These are phyloP conservation scores for Coptotermes formosanus DNA, from an alignment of 1,140 invertebrate genomes.

Conservation along the genomic window DNA sequence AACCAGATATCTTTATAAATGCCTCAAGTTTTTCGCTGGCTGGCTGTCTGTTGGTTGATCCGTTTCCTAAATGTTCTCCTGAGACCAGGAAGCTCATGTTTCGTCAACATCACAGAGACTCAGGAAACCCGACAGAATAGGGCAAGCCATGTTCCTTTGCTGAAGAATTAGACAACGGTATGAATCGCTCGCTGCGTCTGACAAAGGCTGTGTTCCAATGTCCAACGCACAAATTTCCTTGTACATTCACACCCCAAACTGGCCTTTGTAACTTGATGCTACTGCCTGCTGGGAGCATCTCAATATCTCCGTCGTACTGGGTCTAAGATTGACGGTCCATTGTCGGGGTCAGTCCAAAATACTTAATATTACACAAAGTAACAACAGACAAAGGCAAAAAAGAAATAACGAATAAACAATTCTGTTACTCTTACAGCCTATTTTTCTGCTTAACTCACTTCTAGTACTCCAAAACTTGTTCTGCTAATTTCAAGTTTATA, in stretches of 20 bases:
- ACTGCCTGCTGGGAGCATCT: no score
- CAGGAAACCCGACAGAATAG: not conserved
- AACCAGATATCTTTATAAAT: not conserved
- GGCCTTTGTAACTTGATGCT: not conserved
- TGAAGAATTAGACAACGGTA: slow-evolving; percentile 15
- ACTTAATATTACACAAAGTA: no score
- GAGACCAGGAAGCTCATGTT: not conserved
- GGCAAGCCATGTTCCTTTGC: not conserved
- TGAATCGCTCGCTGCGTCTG: not conserved
- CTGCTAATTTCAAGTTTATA: no score
- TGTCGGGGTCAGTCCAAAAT: no score
- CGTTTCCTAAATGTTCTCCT: not conserved
- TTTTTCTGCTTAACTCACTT: no score
- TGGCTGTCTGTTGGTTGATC: not conserved
- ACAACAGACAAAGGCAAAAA: no score
- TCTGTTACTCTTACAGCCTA: no score
- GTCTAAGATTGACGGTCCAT: no score
- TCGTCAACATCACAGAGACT: not conserved
- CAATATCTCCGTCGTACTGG: no score
- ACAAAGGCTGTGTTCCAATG: slow-evolving; percentile 14
- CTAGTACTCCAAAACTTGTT: no score
- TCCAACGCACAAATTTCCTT: not conserved
- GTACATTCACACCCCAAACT: not conserved
- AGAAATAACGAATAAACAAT: no score
- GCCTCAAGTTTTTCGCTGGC: not conserved